Evolutionary conservation across 1,140 invertebrate species (phyloP).

Genomic region (Odontomachus brunneus): DNA sequence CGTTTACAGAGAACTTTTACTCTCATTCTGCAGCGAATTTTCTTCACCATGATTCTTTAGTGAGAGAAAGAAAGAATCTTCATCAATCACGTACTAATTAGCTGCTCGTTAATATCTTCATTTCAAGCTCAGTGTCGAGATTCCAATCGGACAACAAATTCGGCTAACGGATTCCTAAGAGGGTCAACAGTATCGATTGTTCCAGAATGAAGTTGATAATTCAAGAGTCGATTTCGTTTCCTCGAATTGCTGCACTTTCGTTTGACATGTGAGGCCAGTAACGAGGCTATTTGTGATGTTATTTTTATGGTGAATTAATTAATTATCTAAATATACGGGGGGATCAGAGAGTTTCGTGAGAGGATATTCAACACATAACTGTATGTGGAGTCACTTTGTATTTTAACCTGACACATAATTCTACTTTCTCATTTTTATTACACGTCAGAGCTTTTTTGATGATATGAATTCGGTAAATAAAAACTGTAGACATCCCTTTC

Average conservation of each 20-base stretch:
- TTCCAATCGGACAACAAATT: slow-evolving; percentile 2
- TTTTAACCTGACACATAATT: slow-evolving; percentile 47
- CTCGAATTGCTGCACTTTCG: slow-evolving; percentile 27
- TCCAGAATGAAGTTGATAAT: slow-evolving; percentile 41
- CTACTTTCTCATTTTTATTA: slow-evolving; percentile 9
- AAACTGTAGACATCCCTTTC: neutral
- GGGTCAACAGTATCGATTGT: slow-evolving; percentile 70
- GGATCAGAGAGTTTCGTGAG: slow-evolving; percentile 61
- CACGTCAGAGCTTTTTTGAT: neutral
- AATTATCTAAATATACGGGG: slow-evolving; percentile 56
- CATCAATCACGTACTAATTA: neutral
- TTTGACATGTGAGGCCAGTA: slow-evolving; percentile 3
- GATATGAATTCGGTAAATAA: neutral
- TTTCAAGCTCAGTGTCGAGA: neutral
- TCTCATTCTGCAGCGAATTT: neutral
- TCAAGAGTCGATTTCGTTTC: slow-evolving; percentile 36
- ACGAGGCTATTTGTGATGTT: slow-evolving; percentile 33
- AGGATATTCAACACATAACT: slow-evolving; percentile 25
- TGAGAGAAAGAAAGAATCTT: neutral
- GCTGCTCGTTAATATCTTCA: neutral
- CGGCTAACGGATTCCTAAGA: slow-evolving; percentile 50
- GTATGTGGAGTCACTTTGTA: slow-evolving; percentile 1
- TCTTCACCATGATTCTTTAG: neutral
- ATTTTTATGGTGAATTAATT: slow-evolving; percentile 48
- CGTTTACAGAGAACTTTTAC: neutral